These are phyloP conservation scores for Dolichopus griseipennis DNA, from an alignment of 2,888 invertebrate species.

Conservation along the genomic window DNA sequence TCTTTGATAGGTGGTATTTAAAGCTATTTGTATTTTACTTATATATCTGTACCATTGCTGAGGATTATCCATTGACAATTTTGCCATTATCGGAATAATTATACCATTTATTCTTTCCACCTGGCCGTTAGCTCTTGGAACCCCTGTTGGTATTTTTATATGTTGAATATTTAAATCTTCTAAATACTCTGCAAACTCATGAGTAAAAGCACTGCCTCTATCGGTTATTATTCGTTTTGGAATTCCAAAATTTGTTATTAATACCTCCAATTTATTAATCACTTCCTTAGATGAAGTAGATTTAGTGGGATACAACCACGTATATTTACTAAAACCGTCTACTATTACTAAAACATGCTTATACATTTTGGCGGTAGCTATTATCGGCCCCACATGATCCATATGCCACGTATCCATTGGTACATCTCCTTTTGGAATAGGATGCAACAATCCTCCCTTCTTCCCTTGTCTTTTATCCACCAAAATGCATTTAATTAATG, in stretches of 20 bases:
- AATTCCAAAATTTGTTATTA: slow-evolving; percentile 16
- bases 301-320: slow-evolving; percentile 19
- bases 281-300: slow-evolving; percentile 15
- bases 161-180: too few relatives aligned
- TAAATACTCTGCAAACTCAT: too few relatives aligned
- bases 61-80: too few relatives aligned
- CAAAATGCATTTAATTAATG: slow-evolving; percentile 21
- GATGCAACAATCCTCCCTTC: slow-evolving; percentile 31
- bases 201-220: slow-evolving; percentile 20
- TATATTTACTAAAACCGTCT: slow-evolving; percentile 20
- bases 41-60: too few relatives aligned
- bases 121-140: too few relatives aligned
- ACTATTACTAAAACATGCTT: slow-evolving; percentile 17
- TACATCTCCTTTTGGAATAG: slow-evolving; percentile 28
- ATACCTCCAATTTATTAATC: slow-evolving; percentile 12
- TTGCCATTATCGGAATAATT: too few relatives aligned
- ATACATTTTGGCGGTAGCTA: slow-evolving; percentile 22
- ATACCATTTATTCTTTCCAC: too few relatives aligned
- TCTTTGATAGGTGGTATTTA: too few relatives aligned
- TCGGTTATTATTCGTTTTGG: slow-evolving; percentile 20
- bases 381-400: slow-evolving; percentile 32
- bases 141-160: too few relatives aligned
- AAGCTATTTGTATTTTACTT: too few relatives aligned
- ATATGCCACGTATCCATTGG: slow-evolving; percentile 31
- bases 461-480: slow-evolving; percentile 27